Percentiles rank a stretch among this genome's conserved stretches.
Conservation (phyloP, 2,113 vertebrate genomes). For the Pollachius pollachius region DNA sequence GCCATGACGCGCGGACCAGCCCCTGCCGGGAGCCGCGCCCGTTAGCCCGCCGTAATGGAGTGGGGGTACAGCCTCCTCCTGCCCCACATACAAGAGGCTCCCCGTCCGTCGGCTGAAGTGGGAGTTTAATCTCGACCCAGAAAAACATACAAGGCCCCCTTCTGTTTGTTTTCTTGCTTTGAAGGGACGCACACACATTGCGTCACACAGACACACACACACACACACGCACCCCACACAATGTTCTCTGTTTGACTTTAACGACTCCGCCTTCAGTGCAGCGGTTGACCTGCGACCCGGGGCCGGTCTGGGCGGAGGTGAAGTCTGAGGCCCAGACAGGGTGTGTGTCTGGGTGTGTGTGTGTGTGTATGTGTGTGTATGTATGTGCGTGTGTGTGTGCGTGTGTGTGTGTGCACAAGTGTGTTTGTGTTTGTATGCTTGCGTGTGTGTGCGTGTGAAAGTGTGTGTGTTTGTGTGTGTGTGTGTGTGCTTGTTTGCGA, state of each 20-base stretch:
- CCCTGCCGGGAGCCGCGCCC: slow-evolving; percentile 40
- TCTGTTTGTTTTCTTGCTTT: too few species aligned
- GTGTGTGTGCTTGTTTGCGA: too few species aligned
- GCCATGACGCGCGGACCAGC: slow-evolving; percentile 28
- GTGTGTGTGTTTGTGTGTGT: too few species aligned
- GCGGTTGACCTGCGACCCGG: slow-evolving; percentile 10
- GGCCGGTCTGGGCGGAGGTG: neutral
- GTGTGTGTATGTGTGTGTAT: neutral
- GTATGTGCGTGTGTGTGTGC: neutral
- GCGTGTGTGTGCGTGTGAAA: too few species aligned
- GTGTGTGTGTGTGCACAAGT: too few species aligned
- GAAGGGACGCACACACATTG: too few species aligned
- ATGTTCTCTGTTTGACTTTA: neutral
- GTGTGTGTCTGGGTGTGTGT: neutral
- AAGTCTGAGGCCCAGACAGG: slow-evolving; percentile 35
- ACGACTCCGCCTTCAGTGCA: neutral
- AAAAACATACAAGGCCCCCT: too few species aligned
- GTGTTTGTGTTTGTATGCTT: too few species aligned
- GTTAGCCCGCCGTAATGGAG: slow-evolving; percentile 67
- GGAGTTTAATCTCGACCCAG: too few species aligned
- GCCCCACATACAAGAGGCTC: slow-evolving; percentile 4
- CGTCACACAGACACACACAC: too few species aligned
- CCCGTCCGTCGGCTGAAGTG: too few species aligned
- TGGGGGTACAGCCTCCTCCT: slow-evolving; percentile 52
- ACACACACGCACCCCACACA: too few species aligned